A percentile compares a stretch with the other conserved stretches of the same genome.
phyloP scores from a whole-genome alignment of 37 sponge, comb jelly and placozoan genomes.

The Oopsacas minuta region DNA sequence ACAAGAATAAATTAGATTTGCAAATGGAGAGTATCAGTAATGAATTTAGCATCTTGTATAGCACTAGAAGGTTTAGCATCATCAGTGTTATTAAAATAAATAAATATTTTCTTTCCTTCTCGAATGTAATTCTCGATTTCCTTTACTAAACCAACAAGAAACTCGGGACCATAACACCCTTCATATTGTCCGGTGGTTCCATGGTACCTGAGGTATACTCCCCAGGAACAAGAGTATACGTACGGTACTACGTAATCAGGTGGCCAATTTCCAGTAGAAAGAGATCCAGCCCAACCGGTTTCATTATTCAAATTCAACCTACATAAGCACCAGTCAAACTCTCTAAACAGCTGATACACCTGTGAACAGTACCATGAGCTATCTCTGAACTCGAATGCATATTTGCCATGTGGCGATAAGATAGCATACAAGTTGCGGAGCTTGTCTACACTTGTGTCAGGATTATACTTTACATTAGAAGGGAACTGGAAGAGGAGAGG shows the following conservation, averaged over 20 bases:
- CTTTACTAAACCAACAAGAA: background rate
- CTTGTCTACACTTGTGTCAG: background rate
- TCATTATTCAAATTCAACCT: background rate
- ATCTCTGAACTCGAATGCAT: background rate
- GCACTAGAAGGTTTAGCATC: background rate
- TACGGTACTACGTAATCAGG: background rate
- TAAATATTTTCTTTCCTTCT: background rate
- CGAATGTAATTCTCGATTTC: background rate
- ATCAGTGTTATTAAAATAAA: background rate
- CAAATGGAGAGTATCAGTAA: background rate
- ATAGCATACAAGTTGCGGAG: background rate
- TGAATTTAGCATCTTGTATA: background rate
- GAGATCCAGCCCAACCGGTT: background rate
- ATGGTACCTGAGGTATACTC: background rate
- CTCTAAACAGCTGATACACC: conserved; percentile 9
- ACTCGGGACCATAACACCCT: background rate
- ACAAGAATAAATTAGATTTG: too few species aligned
- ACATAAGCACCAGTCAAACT: background rate
- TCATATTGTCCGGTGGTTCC: background rate
- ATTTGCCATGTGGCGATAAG: background rate
- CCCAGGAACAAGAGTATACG: background rate
- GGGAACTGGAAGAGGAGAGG: conserved; percentile 14
- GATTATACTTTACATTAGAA: background rate
- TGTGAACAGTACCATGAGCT: background rate
- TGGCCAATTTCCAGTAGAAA: background rate